Base-by-base conservation (phyloP, 2,113 vertebrate species). In the Alethe diademata region DNA sequence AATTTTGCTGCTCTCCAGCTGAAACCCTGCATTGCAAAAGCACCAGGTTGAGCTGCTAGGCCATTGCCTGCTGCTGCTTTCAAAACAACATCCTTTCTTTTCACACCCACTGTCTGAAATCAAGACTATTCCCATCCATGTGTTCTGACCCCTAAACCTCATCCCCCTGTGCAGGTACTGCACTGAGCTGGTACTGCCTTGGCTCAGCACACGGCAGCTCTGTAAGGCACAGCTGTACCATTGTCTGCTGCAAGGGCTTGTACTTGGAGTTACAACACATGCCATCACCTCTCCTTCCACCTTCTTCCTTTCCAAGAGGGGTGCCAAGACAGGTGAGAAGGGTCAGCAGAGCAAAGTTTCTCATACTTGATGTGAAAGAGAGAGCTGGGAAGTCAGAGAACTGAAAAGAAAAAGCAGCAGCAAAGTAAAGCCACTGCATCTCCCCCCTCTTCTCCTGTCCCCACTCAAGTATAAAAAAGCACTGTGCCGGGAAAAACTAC, bases 401-500 rank as follows among this genome's bases (percentile, higher is more conserved):
- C 1, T n/a, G 40, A 42, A 81, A 81, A 54, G 31, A 31, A 69
- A 60, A 78, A 76, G 10, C 23, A 35, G 12, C 51, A 73, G 38
- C 54, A 47, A 86, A 92, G 54, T 48, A 60, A 91, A 92, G 58
- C 26, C 43, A 36, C 79, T 78, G 40, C 64, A 47, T 80, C 31
- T 88, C 45, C 19, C 64, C 78, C 81, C 6, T 6, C 50, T 35
- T 81, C 61, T 91, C 58, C 51, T 16, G 24, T 84, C 36, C 80
- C 51, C 88, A 94, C 12, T 53, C 62, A 81, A 82, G 58, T 19
- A 36, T 45, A 86, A 89, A 83, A 72, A 91, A 92, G 43, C 53
- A 64, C 72, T 17, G 38, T 2, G 11, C 54, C 1, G 2, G 26
- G 50, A 83, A 95, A 56, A 92, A 45, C 64, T 45, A 54, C 78